These are phyloP conservation scores for Anabacerthia variegaticeps DNA, from an alignment of 2,797 vertebrate genomes.

Conservation along the genomic window DNA sequence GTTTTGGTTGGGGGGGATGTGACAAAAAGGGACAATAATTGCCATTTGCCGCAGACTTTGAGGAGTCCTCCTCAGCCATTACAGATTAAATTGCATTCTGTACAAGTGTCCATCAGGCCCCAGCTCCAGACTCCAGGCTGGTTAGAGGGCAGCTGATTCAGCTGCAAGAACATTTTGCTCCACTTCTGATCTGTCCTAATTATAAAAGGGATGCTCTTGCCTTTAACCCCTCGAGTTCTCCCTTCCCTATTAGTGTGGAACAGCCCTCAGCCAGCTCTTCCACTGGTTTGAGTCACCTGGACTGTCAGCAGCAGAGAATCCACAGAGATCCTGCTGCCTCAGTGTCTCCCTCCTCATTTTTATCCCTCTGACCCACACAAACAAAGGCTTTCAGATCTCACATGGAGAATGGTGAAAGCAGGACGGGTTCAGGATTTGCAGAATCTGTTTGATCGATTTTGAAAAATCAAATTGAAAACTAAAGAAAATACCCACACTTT, in stretches of 20 bases:
- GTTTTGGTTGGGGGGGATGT: constrained; percentile 39
- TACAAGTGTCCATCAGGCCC: constrained; percentile 59
- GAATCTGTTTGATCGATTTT: not conserved
- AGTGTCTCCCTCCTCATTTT: not conserved
- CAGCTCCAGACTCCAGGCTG: constrained; percentile 56
- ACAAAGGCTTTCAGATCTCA: not conserved
- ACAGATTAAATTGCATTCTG: constrained; percentile 68
- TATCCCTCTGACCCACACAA: not conserved
- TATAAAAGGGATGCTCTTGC: constrained; percentile 46
- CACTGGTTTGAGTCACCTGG: not conserved
- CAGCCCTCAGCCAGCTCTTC: not conserved
- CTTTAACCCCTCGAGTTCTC: constrained; percentile 55
- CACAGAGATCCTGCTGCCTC: not conserved
- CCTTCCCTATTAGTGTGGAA: not conserved
- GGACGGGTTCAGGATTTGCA: not conserved
- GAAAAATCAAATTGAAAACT: not conserved
- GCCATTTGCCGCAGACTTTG: constrained; percentile 66
- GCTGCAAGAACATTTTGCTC: constrained; percentile 60
- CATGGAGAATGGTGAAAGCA: not conserved
- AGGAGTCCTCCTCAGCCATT: constrained; percentile 65
- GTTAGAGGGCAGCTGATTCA: constrained; percentile 65
- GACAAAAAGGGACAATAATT: constrained; percentile 72
- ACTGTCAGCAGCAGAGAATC: not conserved
- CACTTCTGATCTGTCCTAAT: constrained; percentile 51
- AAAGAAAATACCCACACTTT: not conserved